Evolutionary conservation across 37 sponge, comb jelly and placozoan genomes (phyloP).

Genomic region (Beroe forskalii): DNA sequence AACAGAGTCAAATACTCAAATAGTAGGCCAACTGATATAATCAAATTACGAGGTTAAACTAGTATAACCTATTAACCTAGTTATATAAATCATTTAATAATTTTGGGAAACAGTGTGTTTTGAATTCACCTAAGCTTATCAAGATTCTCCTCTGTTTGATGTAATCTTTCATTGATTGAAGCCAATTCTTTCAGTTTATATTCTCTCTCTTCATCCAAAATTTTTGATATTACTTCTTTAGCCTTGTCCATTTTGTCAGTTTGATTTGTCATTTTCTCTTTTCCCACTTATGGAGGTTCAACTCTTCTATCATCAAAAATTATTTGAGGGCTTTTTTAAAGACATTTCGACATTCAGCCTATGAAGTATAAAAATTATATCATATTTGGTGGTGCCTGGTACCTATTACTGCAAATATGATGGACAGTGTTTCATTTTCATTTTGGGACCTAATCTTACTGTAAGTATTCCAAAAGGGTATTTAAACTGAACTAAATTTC

Average conservation of each 20-base stretch:
- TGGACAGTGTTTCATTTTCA: too few species aligned
- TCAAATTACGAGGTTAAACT: not conserved
- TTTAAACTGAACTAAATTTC: too few species aligned
- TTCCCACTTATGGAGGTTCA: not conserved
- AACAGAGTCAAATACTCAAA: too few species aligned
- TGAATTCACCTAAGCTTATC: constrained; percentile 53
- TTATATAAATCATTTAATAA: too few species aligned
- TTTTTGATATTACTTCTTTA: constrained; percentile 26
- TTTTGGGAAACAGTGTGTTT: too few species aligned
- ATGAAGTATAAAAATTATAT: too few species aligned
- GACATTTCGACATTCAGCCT: too few species aligned
- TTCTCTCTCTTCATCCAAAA: constrained; percentile 42
- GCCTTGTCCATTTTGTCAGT: constrained; percentile 43
- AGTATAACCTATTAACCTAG: not conserved
- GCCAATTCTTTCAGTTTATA: constrained; percentile 10
- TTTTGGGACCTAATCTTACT: not conserved
- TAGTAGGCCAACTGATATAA: too few species aligned
- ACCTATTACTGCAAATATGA: too few species aligned
- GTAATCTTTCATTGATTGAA: not conserved
- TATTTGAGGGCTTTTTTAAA: too few species aligned
- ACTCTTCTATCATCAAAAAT: not conserved
- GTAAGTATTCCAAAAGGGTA: too few species aligned
- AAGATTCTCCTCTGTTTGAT: constrained; percentile 47
- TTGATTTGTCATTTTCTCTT: not conserved
- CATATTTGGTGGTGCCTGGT: too few species aligned